Base-by-base conservation (phyloP, 1,140 invertebrate species). In the Telenomus remus region DNA sequence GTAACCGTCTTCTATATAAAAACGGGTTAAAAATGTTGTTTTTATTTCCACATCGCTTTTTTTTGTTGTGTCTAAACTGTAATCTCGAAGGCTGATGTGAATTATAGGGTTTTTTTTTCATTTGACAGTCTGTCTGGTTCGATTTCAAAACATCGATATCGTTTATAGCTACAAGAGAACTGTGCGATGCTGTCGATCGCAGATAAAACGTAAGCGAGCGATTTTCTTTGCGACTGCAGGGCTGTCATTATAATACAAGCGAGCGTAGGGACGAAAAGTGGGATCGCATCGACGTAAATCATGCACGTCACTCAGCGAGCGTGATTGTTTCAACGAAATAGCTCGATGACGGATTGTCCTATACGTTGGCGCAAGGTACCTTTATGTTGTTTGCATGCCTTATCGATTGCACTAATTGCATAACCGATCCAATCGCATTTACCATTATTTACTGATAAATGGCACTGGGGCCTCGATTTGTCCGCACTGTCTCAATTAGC, bases 321-420 rank as follows among this genome's bases (percentile, higher is more conserved):
- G 72, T 64, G 59, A 74, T 68, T 61, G 53, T 74, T 74, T 66
- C 61, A 65, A 59, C 35, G 43, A 46, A 57, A 65, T 59, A 53
- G 60, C 54, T 46, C 39, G 49, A 68, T 74, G 71, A 74, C 63
- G 71, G 64, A 74, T 74, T 34, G 70, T 60, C 19, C 44, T 39
- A n/a, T n/a, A 37, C 34, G 46, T 43, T 54, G 49, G 50, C 19
- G 14, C 14, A 43, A 46, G 44, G 49, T 63, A 48, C 44, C 71
- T 74, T 66, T 56, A 15, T 47, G 56, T 56, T 61, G 63, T 66
- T 61, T 66, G 71, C 71, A 74, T 74, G 57, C 46, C 60, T 51
- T 61, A 63, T 68, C 63, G 57, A 74, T 65, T 46, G 63, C 35
- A 47, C 53, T 74, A 74, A 74, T 74, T 74, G 55, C 61, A 55